Evolutionary conservation across 2,797 vertebrate species (phyloP), one percentile per base, ranked within the genome.

Genomic region (Tapirus indicus): DNA sequence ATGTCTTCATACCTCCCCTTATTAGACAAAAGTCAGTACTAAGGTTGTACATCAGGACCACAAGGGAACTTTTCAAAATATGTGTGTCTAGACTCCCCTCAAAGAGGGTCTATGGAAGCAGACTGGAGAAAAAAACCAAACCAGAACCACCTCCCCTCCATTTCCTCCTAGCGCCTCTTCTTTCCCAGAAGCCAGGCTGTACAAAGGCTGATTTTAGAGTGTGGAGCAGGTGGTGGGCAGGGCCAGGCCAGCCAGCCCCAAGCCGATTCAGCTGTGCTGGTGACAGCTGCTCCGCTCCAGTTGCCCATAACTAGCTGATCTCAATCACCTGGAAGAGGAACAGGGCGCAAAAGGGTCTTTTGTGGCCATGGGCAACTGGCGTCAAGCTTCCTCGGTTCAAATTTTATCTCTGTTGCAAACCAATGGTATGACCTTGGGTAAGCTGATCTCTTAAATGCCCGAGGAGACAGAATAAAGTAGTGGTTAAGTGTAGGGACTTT

Each of bases 191-290:
- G 72, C 90, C 78, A 74, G 66, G 62, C 68, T 77, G 35, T 74
- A 93, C 68, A 89, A 80, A 95, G 60, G 90, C 80, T 90, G 88
- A 94, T 97, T 97, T 96, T 96, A 95, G 91, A 95, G 80, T 84
- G 20, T 74, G 84, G 79, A 96, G 94, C 97, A 98, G 97, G 92
- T 98, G 96, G 94, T 58, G 32, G 79, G 84, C 84, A 91, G 68
- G 85, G 83, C 87, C 68, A 66, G 71, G 83, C 82, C 35, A 87
- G 52, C 68, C 68, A 93, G 74, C 89, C 86, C 62, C 83, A n/a
- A 91, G 90, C 79, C 20, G 7, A 17, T 94, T 97, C 96, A 97
- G 97, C 95, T 97, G 97, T 89, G 44, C n/a, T 95, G 79, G 60
- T 80, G 94, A 96, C 97, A 97, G 97, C 95, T 97, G 97, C 32